A percentile compares a stretch with the other conserved stretches of the same genome.
Evolutionary conservation across 2,797 vertebrate genomes (phyloP).

Genomic region (Lithobates pipiens): DNA sequence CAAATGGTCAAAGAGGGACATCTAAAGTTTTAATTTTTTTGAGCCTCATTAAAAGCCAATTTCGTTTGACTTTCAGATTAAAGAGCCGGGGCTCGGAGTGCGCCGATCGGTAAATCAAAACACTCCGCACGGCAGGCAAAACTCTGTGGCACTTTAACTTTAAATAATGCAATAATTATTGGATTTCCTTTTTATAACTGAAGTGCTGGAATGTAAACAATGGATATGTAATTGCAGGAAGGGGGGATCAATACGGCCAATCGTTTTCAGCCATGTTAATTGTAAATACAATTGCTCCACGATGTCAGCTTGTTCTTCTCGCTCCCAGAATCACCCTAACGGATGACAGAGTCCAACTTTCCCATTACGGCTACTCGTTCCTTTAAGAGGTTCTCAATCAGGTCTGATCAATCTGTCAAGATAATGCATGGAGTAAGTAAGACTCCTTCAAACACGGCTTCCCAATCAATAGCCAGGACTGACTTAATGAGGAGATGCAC

Average conservation of each 20-base stretch:
- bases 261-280: constrained; percentile 98
- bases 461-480: constrained; percentile 92
- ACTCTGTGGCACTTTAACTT: constrained; percentile 97
- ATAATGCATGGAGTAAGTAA: constrained; percentile 96
- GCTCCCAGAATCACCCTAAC: constrained; percentile 87
- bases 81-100: constrained; percentile 81
- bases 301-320: constrained; percentile 86
- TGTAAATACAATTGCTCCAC: constrained; percentile 93
- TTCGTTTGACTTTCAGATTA: constrained; percentile 78
- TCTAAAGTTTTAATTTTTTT: constrained; percentile 63
- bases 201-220: constrained; percentile 99
- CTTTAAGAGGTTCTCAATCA: constrained; percentile 99
- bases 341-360: constrained; percentile 92
- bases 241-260: constrained; percentile 98
- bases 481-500: constrained; percentile 88
- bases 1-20: constrained; percentile 51
- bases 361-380: constrained; percentile 95
- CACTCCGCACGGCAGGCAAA: constrained; percentile 81
- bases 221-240: constrained; percentile 99
- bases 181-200: constrained; percentile 99
- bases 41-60: constrained; percentile 79
- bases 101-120: constrained; percentile 83
- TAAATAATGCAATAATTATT: constrained; percentile 99
- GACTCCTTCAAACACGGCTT: constrained; percentile 89
- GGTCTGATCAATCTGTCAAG: constrained; percentile 98